Percentiles rank a stretch among this genome's conserved stretches.
These are phyloP conservation scores for Limonius californicus DNA, from an alignment of 1,140 invertebrate species.

Conservation along the genomic window DNA sequence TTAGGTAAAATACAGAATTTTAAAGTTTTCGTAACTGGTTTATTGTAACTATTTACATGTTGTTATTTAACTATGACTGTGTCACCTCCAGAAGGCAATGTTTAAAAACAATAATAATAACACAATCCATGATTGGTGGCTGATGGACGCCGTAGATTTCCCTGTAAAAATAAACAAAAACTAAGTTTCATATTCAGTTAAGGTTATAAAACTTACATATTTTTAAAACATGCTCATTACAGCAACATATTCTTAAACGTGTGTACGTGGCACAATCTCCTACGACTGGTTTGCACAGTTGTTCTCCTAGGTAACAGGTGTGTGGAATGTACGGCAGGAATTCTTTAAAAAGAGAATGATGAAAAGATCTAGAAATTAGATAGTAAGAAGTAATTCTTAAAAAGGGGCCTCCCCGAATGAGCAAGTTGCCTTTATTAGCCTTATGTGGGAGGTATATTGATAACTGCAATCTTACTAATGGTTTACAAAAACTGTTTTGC, in stretches of 20 bases:
- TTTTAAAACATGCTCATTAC: slow-evolving; percentile 56
- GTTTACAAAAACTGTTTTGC: no score
- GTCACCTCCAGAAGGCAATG: background rate
- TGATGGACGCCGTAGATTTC: background rate
- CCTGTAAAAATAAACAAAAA: background rate
- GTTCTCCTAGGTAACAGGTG: slow-evolving; percentile 60
- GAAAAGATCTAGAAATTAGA: no score
- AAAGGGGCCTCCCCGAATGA: no score
- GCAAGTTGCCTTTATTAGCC: no score
- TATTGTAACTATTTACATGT: no score
- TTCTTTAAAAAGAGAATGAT: slow-evolving; percentile 55
- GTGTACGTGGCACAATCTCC: slow-evolving; percentile 61
- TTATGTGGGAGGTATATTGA: no score
- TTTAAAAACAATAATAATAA: background rate
- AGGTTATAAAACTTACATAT: slow-evolving; percentile 52
- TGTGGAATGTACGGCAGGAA: slow-evolving; percentile 64
- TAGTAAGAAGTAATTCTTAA: no score
- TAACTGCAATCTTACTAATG: no score
- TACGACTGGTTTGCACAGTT: slow-evolving; percentile 56
- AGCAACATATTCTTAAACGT: slow-evolving; percentile 63
- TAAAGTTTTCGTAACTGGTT: no score
- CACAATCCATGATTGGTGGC: background rate
- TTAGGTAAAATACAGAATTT: no score
- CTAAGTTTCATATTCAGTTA: background rate
- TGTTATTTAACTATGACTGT: no score